Percentiles rank a stretch among this genome's conserved stretches.
Conservation (phyloP, 2,797 vertebrate genomes). For the Galaxias olidus region DNA sequence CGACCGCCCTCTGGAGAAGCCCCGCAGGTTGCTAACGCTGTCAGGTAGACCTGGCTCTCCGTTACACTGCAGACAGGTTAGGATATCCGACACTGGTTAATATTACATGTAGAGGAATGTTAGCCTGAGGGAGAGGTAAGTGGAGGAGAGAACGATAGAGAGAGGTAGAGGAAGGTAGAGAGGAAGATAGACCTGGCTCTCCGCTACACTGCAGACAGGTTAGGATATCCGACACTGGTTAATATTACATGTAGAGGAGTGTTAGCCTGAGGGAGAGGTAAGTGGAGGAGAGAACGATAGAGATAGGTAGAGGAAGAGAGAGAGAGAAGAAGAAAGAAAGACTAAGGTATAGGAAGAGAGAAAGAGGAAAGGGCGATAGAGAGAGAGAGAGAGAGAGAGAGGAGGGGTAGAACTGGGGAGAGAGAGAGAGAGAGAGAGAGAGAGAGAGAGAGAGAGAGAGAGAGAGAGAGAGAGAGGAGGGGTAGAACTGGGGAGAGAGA, state of each 20-base stretch:
- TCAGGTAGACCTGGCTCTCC: conserved; percentile 62
- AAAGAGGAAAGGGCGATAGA: no score
- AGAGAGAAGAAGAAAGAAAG: no score
- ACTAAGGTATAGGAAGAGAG: no score
- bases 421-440: no score
- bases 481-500: no score
- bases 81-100: conserved; percentile 75
- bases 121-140: conserved; percentile 51
- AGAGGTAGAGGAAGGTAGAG: no score
- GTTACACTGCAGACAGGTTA: conserved; percentile 59
- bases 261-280: conserved; percentile 51
- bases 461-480: no score
- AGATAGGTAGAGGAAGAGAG: no score
- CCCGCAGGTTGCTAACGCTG: conserved; percentile 51
- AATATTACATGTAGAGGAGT: conserved; percentile 68
- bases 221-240: conserved; percentile 74
- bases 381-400: no score
- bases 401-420: no score
- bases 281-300: conserved; percentile 2
- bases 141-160: no score
- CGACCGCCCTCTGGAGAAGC: conserved; percentile 26
- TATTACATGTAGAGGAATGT: conserved; percentile 65
- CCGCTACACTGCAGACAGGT: conserved; percentile 58
- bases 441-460: no score
- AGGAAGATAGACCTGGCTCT: conserved; percentile 42